Evolutionary conservation across 2,797 vertebrate species (phyloP).

Genomic region (Clamator glandarius): DNA sequence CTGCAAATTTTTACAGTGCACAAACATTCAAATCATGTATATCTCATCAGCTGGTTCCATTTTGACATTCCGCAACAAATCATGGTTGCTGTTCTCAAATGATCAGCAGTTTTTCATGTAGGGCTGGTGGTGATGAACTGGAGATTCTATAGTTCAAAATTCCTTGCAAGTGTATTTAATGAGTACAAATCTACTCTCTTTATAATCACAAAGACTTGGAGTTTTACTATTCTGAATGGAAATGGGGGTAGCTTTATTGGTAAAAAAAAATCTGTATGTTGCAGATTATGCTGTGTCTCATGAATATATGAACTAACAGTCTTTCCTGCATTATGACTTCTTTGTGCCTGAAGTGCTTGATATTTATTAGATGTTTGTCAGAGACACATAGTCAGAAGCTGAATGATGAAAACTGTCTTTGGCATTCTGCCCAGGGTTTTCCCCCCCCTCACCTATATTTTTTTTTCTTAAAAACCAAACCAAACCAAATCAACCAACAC

Average conservation of each 20-base stretch:
- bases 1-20: background rate
- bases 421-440: background rate
- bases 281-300: background rate
- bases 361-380: background rate
- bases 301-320: background rate
- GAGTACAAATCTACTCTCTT: background rate
- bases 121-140: background rate
- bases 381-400: background rate
- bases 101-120: background rate
- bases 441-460: background rate
- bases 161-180: background rate
- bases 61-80: background rate
- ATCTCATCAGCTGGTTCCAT: background rate
- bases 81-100: background rate
- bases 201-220: background rate
- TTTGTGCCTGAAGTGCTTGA: background rate
- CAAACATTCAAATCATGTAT: background rate
- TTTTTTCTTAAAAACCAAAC: background rate
- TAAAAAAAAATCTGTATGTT: background rate
- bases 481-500: too few species aligned
- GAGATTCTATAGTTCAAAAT: background rate
- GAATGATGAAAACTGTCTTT: background rate
- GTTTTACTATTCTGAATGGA: background rate
- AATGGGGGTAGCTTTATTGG: background rate
- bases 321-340: background rate